Evolutionary conservation across 2,888 invertebrate genomes (phyloP), one percentile per base, ranked within the genome.

Genomic region (Rhagium mordax): DNA sequence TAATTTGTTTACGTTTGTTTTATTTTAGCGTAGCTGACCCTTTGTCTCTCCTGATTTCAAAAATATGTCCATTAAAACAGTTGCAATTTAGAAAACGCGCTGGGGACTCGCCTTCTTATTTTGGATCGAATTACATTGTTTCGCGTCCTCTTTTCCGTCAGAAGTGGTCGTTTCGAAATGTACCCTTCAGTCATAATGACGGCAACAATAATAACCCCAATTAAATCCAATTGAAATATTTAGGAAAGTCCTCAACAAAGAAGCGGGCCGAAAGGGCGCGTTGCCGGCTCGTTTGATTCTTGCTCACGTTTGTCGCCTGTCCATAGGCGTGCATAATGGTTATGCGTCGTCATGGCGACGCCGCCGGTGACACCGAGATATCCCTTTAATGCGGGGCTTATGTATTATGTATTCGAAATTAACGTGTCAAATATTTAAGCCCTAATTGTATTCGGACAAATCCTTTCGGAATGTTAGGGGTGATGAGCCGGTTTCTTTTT

Each of bases 401-500:
- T 47, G 61, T 61, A 61, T 61, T 21, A 61, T 61, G 47, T 47
- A 61, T 47, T 47, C 47, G 47, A 61, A 61, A 61, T 61, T 61
- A 61, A 20, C 61, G 61, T 61, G 61, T 61, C 61, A 61, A 61
- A 61, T 61, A 61, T 61, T 61, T 61, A 47, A 47, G 20, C 59
- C 59, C 59, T 16, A 51, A 59, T 59, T 27, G 59, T 16, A 16
- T 59, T 27, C 29, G 10, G 41, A 33, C 59, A 60, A 60, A 60
- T 60, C 33, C 59, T 41, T 18, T 18, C n/a, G 18, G 51, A 51
- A 51, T 51, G 51, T 5, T 7, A 1, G 24, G 51, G 51, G 18
- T 20, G 51, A 15, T 48, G 29, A 20, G 18, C 18, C 1, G 51
- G n/a, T 49, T 51, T 51, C 6, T 18, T 51, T 51, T 20, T 16